Evolutionary conservation across 2,888 invertebrate species (phyloP).

Genomic region (Cremastinae sp.): DNA sequence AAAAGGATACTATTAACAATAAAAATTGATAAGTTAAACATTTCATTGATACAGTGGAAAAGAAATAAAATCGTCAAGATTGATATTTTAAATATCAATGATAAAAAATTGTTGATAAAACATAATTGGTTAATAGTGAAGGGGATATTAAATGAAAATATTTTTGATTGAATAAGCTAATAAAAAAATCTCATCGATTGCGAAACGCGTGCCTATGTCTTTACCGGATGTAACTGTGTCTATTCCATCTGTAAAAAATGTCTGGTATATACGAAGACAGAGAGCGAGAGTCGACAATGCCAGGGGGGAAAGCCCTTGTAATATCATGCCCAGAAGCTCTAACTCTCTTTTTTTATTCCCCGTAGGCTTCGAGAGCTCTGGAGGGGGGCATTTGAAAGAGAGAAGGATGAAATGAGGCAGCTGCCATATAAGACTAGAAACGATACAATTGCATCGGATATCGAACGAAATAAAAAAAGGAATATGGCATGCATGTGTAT

Average conservation of each 20-base stretch:
- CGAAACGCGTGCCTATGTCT: conserved; percentile 35
- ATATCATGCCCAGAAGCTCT: conserved; percentile 71
- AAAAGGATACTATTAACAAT: too few species aligned
- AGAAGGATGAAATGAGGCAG: conserved; percentile 68
- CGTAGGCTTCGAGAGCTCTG: conserved; percentile 54
- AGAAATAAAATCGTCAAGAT: too few species aligned
- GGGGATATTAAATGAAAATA: too few species aligned
- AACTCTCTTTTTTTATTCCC: conserved; percentile 54
- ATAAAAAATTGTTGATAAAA: too few species aligned
- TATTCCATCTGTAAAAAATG: conserved; percentile 57
- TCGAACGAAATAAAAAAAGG: conserved; percentile 51
- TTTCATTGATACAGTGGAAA: too few species aligned
- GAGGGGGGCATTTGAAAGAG: conserved; percentile 42
- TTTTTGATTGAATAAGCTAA: too few species aligned
- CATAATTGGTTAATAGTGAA: too few species aligned
- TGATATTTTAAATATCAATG: too few species aligned
- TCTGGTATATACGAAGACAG: conserved; percentile 73
- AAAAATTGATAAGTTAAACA: too few species aligned
- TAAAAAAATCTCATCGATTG: too few species aligned
- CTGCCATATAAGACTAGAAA: conserved; percentile 71
- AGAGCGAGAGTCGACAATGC: conserved; percentile 71
- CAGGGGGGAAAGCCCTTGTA: conserved; percentile 71
- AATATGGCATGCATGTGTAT: conserved; percentile 32
- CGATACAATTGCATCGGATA: conserved; percentile 74
- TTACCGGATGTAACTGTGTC: conserved; percentile 65